These are phyloP conservation scores for Paramormyrops hopkinsi DNA, from an alignment of 2,797 vertebrate species.

Conservation along the genomic window DNA sequence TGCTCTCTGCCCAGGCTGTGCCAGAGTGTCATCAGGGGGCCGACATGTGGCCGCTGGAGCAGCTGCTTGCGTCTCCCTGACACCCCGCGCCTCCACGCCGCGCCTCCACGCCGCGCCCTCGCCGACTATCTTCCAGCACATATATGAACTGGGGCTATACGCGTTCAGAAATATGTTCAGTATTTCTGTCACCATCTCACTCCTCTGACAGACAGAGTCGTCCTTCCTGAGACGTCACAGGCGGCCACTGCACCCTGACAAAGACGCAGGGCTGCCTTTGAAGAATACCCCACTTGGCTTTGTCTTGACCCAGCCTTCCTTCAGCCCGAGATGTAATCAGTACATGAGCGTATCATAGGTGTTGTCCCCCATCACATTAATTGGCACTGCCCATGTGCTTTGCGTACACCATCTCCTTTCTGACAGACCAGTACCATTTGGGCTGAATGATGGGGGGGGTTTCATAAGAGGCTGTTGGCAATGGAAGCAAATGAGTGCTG, in stretches of 20 bases:
- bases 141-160: not conserved
- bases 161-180: not conserved
- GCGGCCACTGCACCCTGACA: too few species aligned
- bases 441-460: not conserved
- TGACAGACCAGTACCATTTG: not conserved
- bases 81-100: not conserved
- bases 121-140: not conserved
- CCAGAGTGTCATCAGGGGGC: not conserved
- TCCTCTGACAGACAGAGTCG: not conserved
- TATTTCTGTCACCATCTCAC: not conserved
- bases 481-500: constrained; percentile 29
- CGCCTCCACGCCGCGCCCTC: not conserved
- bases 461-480: not conserved
- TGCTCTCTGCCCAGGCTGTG: not conserved
- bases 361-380: not conserved
- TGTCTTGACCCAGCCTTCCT: not conserved
- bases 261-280: not conserved
- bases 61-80: not conserved
- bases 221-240: not conserved
- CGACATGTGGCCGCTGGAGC: not conserved
- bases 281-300: not conserved
- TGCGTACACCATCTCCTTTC: not conserved
- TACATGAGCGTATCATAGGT: not conserved
- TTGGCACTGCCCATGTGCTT: not conserved
- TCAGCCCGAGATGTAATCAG: not conserved